Conservation (phyloP, 2,888 invertebrate genomes). For the Aromia moschata region DNA sequence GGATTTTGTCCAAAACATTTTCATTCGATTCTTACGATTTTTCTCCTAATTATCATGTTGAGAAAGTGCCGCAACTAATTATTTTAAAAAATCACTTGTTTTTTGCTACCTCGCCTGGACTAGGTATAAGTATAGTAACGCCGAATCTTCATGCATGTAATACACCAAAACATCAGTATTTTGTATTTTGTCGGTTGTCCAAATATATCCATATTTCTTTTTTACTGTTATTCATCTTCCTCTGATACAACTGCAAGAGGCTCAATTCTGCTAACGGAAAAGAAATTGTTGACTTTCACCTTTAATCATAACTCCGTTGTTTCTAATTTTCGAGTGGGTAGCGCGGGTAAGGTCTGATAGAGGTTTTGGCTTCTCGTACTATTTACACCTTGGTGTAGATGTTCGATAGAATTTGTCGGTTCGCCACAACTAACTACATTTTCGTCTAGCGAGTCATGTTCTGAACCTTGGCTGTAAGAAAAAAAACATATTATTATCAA, state of each 20-base stretch:
- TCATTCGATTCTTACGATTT: no score
- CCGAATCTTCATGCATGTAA: background rate
- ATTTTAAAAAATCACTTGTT: no score
- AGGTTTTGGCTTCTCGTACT: slow-evolving; percentile 71
- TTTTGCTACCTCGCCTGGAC: no score
- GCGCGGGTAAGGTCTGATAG: slow-evolving; percentile 69
- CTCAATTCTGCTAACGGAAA: slow-evolving; percentile 27
- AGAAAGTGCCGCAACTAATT: no score
- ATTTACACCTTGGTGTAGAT: slow-evolving; percentile 65
- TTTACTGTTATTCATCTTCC: slow-evolving; percentile 20
- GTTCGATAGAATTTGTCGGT: slow-evolving; percentile 62
- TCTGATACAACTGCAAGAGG: slow-evolving; percentile 32
- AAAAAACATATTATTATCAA: no score
- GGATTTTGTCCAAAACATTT: no score
- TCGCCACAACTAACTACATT: slow-evolving; percentile 73
- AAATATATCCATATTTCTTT: no score
- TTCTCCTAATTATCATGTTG: no score
- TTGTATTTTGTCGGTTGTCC: no score
- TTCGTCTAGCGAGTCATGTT: slow-evolving; percentile 85
- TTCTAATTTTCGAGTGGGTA: slow-evolving; percentile 72
- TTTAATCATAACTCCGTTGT: slow-evolving; percentile 76
- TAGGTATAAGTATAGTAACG: background rate
- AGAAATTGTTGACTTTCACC: slow-evolving; percentile 32
- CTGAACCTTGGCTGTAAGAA: slow-evolving; percentile 70
- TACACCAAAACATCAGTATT: background rate